phyloP scores from a whole-genome alignment of 2,113 vertebrate genomes.

The Channa argus region DNA sequence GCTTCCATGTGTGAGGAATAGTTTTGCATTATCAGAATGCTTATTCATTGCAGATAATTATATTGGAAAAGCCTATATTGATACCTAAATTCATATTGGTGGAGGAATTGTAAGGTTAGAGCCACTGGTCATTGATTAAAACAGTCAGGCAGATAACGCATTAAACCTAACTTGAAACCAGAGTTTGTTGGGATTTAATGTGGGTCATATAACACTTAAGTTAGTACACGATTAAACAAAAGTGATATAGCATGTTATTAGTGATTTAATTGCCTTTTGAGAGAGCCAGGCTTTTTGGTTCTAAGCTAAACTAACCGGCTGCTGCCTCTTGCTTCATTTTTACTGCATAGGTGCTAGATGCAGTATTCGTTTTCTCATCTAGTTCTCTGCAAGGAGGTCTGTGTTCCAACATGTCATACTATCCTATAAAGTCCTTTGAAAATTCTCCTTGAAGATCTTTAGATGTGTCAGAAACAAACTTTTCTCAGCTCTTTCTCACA shows the following conservation, averaged over 20 bases:
- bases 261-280: not conserved
- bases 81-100: not conserved
- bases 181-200: no score
- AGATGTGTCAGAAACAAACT: not conserved
- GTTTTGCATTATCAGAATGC: not conserved
- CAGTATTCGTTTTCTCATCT: not conserved
- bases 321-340: no score
- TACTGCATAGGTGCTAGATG: no score
- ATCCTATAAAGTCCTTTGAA: not conserved
- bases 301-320: no score
- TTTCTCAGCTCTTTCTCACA: not conserved
- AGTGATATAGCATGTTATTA: not conserved
- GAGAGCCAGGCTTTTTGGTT: not conserved
- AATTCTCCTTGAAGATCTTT: not conserved
- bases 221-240: not conserved
- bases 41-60: constrained; percentile 1
- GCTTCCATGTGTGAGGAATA: not conserved
- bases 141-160: not conserved
- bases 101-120: not conserved
- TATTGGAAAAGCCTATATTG: not conserved
- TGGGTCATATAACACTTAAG: no score
- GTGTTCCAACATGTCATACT: no score
- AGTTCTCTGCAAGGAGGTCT: not conserved
- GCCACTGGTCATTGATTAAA: not conserved
- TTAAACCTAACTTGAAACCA: no score